Conservation (phyloP, 2,888 invertebrate genomes). For the Cerceris rybyensis region DNA sequence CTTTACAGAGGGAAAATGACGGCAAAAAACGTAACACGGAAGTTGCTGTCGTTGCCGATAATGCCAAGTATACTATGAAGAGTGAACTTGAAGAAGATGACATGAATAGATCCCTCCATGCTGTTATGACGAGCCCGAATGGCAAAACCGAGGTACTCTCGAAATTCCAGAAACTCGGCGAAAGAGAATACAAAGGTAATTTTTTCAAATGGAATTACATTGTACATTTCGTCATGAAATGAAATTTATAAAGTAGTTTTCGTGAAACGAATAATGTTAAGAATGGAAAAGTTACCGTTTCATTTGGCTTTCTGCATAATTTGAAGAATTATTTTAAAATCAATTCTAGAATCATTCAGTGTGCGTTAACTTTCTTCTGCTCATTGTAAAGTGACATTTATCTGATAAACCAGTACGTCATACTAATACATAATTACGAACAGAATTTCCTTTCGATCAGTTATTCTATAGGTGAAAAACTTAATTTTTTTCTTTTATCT, state of each 20-base stretch:
- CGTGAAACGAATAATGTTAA: neutral
- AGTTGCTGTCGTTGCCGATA: conserved; percentile 83
- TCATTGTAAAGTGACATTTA: too few species aligned
- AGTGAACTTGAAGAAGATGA: conserved; percentile 83
- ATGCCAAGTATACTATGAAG: conserved; percentile 84
- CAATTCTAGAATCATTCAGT: too few species aligned
- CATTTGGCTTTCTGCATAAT: too few species aligned
- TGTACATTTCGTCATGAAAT: too few species aligned
- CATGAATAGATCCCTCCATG: conserved; percentile 83
- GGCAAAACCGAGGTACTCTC: conserved; percentile 80
- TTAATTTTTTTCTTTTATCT: neutral
- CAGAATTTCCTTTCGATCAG: too few species aligned
- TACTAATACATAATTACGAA: too few species aligned
- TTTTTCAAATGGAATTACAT: neutral
- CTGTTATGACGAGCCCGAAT: conserved; percentile 83
- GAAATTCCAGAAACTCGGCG: conserved; percentile 83
- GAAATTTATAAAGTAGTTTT: too few species aligned
- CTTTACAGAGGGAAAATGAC: conserved; percentile 66
- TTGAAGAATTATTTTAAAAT: too few species aligned
- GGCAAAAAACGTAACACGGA: conserved; percentile 76
- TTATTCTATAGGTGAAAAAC: too few species aligned
- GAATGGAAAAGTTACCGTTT: neutral
- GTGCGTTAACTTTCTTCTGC: too few species aligned
- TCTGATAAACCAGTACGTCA: too few species aligned
- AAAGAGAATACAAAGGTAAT: conserved; percentile 84